Base-by-base conservation (phyloP, 2,113 vertebrate genomes). In the Malaclemys terrapin region DNA sequence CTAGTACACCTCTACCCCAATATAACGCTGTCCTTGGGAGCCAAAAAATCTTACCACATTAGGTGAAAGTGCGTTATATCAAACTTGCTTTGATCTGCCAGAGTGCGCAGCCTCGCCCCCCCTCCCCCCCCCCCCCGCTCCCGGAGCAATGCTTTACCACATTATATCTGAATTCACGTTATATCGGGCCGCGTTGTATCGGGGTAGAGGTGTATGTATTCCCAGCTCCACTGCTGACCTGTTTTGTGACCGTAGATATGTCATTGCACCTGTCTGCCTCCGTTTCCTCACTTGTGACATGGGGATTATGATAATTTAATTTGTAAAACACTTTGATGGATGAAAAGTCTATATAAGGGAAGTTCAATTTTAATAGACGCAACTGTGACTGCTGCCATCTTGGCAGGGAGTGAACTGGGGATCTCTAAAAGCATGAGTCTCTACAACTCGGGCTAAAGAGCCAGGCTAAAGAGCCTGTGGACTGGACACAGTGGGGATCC, bases 241-340 rank as follows among this genome's bases (percentile, higher is more conserved):
- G 0, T 54, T 47, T 5, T 24, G 76, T 80, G 57, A 20, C 31
- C 16, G 7, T 25, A 24, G 35, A 4, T 29, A 72, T n/a, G 31
- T 31, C 45, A 45, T 42, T 57, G 80, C 57, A 5, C 85, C 76
- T 62, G 50, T 57, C 50, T n/a, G 8, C 31, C 47, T 80, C 20
- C 3, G 0, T 84, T 85, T 56, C 45, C 82, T 1, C 0, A 62
- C 5, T 20, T 69, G 38, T 38, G 3, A 49, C 69, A 29, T 42
- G n/a, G 25, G 86, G 31, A 52, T 52, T 62, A 25, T 76, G 7
- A 25, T 27, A 5, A 69, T 78, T 78, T 78, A 6, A 27, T 47
- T 45, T 25, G 38, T 45, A 76, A 76, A 76, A n/a, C 35, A 19
- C 62, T n/a, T 62, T 5, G 69, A 24, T 76, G 20, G 38, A 45